phyloP scores from a whole-genome alignment of 2,113 vertebrate species.

The Manacus vitellinus region DNA sequence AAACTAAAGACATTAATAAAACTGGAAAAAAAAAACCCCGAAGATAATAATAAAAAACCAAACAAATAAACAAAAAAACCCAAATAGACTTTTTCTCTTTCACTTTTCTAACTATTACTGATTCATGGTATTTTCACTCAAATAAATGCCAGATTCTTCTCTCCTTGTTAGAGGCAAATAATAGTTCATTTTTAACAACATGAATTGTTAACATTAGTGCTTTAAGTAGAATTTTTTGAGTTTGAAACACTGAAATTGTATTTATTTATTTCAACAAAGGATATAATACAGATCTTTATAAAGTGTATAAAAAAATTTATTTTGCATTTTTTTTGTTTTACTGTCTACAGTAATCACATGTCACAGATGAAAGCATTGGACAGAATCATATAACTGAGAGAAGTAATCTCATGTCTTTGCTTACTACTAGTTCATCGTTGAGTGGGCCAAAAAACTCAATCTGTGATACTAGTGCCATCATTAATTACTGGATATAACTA shows the following conservation, averaged over 20 bases:
- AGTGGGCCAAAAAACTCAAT: neutral
- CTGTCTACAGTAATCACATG: neutral
- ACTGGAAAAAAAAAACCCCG: neutral
- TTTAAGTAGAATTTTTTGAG: neutral
- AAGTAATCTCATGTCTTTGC: neutral
- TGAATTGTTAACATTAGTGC: neutral
- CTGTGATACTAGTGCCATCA: neutral
- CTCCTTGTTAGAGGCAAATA: neutral
- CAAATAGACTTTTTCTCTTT: neutral
- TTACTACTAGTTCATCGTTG: neutral
- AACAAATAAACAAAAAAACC: neutral
- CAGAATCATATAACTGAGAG: neutral
- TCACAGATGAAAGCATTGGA: neutral
- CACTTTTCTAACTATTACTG: neutral
- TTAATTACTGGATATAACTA: slow-evolving; percentile 57
- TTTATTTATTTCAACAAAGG: neutral
- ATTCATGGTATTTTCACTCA: neutral
- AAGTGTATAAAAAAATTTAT: neutral
- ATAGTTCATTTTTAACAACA: neutral
- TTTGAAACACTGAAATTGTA: neutral
- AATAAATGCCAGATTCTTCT: neutral
- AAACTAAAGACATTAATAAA: neutral
- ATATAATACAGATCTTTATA: neutral
- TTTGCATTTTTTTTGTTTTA: neutral
- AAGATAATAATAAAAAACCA: neutral